Evolutionary conservation across 2,113 vertebrate species (phyloP).

Genomic region (Sigmodon hispidus): DNA sequence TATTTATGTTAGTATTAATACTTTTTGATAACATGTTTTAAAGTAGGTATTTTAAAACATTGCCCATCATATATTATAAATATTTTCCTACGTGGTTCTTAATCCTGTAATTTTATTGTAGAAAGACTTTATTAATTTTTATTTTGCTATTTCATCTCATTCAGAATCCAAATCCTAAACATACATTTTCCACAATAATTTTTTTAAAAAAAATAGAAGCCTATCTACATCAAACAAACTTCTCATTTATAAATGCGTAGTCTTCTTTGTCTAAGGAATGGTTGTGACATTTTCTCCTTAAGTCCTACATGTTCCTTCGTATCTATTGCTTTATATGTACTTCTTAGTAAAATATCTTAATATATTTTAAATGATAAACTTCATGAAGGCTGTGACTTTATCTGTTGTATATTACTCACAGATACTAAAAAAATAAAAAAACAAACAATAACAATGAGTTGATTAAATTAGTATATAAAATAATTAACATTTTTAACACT

Average conservation of each 20-base stretch:
- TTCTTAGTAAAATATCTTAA: slow-evolving; percentile 14
- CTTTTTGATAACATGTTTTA: not conserved
- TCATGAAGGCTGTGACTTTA: not conserved
- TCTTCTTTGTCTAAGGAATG: not conserved
- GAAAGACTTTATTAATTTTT: not conserved
- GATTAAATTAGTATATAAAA: not conserved
- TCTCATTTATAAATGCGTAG: not conserved
- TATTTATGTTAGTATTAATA: not conserved
- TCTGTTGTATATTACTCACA: not conserved
- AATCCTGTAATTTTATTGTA: not conserved
- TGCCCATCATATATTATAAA: not conserved
- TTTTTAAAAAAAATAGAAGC: not conserved
- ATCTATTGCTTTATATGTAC: not conserved
- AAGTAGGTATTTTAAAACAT: not conserved
- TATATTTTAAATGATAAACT: not conserved
- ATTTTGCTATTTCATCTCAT: not conserved
- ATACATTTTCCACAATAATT: not conserved
- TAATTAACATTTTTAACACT: not conserved
- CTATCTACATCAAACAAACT: not conserved
- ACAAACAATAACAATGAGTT: not conserved
- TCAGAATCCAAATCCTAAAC: not conserved
- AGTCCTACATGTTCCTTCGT: not conserved
- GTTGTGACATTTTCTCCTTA: not conserved
- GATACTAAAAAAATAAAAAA: not conserved
- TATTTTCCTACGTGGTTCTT: not conserved